phyloP scores from a whole-genome alignment of 2,113 vertebrate species.

The Entosphenus tridentatus region DNA sequence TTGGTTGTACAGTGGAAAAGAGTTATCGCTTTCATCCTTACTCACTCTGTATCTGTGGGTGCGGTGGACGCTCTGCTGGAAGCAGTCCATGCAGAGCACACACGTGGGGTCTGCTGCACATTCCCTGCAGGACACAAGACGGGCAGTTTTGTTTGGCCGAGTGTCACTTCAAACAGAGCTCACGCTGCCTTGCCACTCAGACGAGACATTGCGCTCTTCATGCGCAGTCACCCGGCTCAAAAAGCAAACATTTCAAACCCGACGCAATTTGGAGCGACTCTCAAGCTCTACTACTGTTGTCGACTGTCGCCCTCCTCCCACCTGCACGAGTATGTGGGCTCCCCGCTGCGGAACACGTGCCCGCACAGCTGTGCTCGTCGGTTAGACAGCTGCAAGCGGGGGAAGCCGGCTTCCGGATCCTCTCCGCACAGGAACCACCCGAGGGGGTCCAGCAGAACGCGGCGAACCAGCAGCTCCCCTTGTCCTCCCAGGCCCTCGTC shows the following conservation, averaged over 20 bases:
- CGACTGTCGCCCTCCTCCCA: constrained; percentile 13
- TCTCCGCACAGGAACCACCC: constrained; percentile 82
- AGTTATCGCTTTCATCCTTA: constrained; percentile 8
- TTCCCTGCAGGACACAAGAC: constrained; percentile 41
- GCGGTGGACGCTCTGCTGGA: constrained; percentile 72
- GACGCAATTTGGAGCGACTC: too few relatives aligned
- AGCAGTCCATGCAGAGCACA: constrained; percentile 94
- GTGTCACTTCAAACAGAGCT: too few relatives aligned
- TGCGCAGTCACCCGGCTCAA: too few relatives aligned
- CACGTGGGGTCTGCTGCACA: constrained; percentile 91
- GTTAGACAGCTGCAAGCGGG: constrained; percentile 57
- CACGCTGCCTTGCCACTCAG: too few relatives aligned
- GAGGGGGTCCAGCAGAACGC: constrained; percentile 53
- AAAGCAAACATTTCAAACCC: too few relatives aligned
- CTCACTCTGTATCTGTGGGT: constrained; percentile 85
- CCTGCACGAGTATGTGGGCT: constrained; percentile 96
- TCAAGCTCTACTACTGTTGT: too few relatives aligned
- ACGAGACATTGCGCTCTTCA: too few relatives aligned
- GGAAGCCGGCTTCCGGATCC: constrained; percentile 50
- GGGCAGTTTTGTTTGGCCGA: too few relatives aligned
- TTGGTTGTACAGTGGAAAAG: too few relatives aligned
- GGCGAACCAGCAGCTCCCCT: constrained; percentile 60
- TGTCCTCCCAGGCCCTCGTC: too few relatives aligned
- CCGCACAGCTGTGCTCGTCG: constrained; percentile 75
- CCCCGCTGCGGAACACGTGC: constrained; percentile 85